Evolutionary conservation across 2,113 vertebrate genomes (phyloP), one percentile per base, ranked within the genome.

Genomic region (Proterorhinus semilunaris): DNA sequence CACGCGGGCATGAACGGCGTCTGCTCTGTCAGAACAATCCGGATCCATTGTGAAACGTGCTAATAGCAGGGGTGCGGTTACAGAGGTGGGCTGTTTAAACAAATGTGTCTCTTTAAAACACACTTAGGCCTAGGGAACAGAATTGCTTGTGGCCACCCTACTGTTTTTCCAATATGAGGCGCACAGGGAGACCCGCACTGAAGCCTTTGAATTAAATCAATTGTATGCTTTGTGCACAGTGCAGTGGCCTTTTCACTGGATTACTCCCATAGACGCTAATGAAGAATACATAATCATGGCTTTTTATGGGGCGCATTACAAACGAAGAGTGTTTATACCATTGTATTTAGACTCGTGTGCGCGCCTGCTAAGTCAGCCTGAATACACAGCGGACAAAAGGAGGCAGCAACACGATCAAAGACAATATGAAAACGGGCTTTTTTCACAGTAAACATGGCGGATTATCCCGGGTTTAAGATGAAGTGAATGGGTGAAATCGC

Each of bases 391-490:
- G 0, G 10, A 47, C 45, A 65, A 16, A 65, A 64, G 6, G 74
- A 71, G 4, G 44, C 54, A 57, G 48, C 55, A 71, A 76, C 53
- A 48, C 62, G 68, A 73, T 83, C 50, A 68, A 76, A 86, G 46
- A 80, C 65, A 16, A 48, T 42, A 7, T 53, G 5, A 76, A 70
- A 45, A 75, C 27, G 77, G 47, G 55, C 10, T 16, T 4, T n/a
- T 57, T 79, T 86, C 62, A 63, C 66, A 47, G 16, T 54, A 57
- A 11, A 63, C 16, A 46, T 13, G 4, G 49, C 8, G 44, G 79
- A 84, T 89, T 84, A 88, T 76, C 70, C 65, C 57, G 75, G 75
- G 63, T 87, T 84, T 79, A 82, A 79, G 1, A 68, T 52, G 6
- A 36, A 63, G 59, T 42, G 71, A 50, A 84, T 79, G 71, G 80